Evolutionary conservation across 2,113 vertebrate genomes (phyloP).

Genomic region (Sialia sialis): DNA sequence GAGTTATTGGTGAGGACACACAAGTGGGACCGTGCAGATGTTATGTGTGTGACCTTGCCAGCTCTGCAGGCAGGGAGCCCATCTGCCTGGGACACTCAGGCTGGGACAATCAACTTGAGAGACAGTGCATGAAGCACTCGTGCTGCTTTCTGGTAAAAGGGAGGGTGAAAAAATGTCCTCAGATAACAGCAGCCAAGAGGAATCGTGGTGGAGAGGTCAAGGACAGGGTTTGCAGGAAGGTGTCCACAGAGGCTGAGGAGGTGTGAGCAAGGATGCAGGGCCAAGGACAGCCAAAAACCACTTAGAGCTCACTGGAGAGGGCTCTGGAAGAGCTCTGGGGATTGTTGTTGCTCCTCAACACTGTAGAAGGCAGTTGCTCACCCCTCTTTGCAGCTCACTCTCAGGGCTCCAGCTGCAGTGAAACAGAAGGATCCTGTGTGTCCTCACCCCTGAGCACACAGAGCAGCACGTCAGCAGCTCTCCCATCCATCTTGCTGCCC

Average conservation of each 20-base stretch:
- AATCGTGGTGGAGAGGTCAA: neutral
- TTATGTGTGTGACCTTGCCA: neutral
- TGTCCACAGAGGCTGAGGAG: neutral
- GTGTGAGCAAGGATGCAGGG: neutral
- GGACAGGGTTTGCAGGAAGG: accelerated
- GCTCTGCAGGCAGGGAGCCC: accelerated
- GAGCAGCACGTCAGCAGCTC: neutral
- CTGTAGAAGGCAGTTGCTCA: neutral
- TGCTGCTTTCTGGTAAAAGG: neutral
- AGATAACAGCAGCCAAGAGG: neutral
- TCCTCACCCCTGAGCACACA: accelerated
- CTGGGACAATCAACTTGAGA: too few species aligned
- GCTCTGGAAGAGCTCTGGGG: neutral
- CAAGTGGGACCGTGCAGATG: neutral
- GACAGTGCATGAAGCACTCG: neutral
- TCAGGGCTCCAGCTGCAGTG: neutral
- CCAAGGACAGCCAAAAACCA: neutral
- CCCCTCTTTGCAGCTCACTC: neutral
- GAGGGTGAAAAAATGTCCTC: neutral
- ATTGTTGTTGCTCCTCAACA: too few species aligned
- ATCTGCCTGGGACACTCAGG: too few species aligned
- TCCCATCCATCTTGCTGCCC: neutral
- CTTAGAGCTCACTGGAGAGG: neutral
- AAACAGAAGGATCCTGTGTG: neutral
- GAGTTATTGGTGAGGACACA: too few species aligned